Evolutionary conservation across 2,113 vertebrate genomes (phyloP).

Genomic region (Parus major): DNA sequence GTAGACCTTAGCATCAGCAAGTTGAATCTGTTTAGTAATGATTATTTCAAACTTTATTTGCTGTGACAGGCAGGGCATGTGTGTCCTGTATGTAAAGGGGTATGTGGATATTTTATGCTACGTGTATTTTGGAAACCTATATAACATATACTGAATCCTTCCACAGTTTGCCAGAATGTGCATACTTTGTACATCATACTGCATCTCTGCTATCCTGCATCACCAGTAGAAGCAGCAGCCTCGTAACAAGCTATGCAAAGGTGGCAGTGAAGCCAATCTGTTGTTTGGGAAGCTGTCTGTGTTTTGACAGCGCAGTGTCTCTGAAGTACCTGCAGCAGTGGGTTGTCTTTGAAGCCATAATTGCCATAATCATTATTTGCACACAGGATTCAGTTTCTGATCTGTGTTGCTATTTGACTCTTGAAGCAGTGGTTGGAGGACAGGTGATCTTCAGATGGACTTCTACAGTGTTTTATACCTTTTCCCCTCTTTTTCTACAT

Average conservation of each 20-base stretch:
- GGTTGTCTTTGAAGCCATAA: neutral
- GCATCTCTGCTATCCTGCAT: neutral
- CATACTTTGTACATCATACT: neutral
- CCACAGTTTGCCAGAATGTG: neutral
- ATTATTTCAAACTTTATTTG: neutral
- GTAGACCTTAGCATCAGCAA: neutral
- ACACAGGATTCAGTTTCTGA: neutral
- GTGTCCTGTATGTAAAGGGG: neutral
- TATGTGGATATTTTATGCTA: neutral
- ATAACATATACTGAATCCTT: neutral
- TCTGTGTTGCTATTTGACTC: neutral
- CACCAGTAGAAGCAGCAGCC: neutral
- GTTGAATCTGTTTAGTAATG: neutral
- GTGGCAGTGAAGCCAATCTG: neutral
- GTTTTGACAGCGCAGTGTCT: neutral
- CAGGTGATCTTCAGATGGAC: neutral
- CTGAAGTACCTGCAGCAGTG: neutral
- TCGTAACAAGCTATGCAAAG: rapidly evolving
- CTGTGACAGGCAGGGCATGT: neutral
- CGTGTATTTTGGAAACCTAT: neutral
- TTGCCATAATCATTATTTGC: neutral
- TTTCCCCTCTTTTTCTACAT: neutral
- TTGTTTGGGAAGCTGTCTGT: neutral
- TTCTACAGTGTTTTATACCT: neutral
- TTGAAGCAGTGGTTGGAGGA: neutral